phyloP scores from a whole-genome alignment of 2,113 vertebrate genomes.

The Apeltes quadracus region DNA sequence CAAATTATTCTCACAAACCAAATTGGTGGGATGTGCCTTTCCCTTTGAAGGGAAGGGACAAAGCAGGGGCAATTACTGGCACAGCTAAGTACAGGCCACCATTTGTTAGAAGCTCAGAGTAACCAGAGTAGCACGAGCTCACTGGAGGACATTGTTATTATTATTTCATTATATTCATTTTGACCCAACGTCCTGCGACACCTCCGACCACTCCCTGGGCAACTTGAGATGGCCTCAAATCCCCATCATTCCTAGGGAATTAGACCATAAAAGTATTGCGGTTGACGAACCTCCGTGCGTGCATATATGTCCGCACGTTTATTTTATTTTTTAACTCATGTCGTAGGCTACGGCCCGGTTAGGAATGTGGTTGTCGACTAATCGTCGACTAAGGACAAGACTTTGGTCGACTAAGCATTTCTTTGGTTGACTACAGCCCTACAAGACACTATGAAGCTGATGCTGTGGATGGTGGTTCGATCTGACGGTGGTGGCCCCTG shows the following conservation, averaged over 20 bases:
- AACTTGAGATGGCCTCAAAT: slow-evolving; percentile 47
- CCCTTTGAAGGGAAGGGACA: slow-evolving; percentile 30
- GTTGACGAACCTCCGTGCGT: too few relatives aligned
- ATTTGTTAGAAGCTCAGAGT: slow-evolving; percentile 16
- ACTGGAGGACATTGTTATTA: slow-evolving; percentile 39
- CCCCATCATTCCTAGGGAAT: slow-evolving; percentile 51
- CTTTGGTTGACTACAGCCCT: too few relatives aligned
- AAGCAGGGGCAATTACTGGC: slow-evolving; percentile 23
- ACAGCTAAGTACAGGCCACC: slow-evolving; percentile 23
- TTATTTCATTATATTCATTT: slow-evolving; percentile 20
- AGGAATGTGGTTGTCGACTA: too few relatives aligned
- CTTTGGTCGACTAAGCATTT: too few relatives aligned
- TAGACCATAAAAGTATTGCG: slow-evolving; percentile 28
- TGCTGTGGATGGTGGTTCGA: too few relatives aligned
- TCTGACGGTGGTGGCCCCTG: too few relatives aligned
- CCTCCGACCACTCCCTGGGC: slow-evolving; percentile 46
- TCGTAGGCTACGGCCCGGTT: too few relatives aligned
- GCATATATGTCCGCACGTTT: too few relatives aligned
- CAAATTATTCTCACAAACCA: slow-evolving; percentile 52
- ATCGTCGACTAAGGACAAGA: too few relatives aligned
- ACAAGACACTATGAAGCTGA: too few relatives aligned
- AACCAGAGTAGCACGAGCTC: slow-evolving; percentile 33
- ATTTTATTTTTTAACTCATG: too few relatives aligned
- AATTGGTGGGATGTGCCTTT: slow-evolving; percentile 36
- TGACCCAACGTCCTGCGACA: slow-evolving; percentile 25